Percentiles rank a stretch among this genome's conserved stretches.
Conservation (phyloP, 2,113 vertebrate genomes). For the Myrmecophaga tridactyla region DNA sequence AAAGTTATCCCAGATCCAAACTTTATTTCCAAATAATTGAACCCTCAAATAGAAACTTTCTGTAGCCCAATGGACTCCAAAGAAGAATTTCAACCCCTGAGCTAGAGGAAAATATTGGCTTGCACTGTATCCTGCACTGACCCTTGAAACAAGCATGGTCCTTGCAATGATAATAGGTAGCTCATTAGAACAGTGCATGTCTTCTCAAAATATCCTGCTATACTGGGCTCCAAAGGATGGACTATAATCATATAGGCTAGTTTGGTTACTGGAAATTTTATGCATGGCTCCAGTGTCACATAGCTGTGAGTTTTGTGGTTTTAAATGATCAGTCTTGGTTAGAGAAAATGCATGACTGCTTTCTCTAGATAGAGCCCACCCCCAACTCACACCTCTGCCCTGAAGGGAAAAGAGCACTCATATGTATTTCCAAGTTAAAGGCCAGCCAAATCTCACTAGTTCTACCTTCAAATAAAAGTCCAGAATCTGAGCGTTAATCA, state of each 20-base stretch:
- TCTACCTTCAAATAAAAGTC: neutral
- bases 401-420: neutral
- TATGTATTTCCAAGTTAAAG: neutral
- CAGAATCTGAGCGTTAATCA: neutral
- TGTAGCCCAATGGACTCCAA: neutral
- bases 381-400: neutral
- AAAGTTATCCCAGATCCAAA: constrained; percentile 19
- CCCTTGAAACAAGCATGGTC: neutral
- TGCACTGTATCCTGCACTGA: neutral
- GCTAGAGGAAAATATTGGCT: neutral
- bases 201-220: neutral
- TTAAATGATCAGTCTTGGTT: neutral
- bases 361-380: neutral
- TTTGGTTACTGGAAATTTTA: neutral
- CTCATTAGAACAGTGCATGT: neutral
- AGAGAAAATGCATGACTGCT: neutral
- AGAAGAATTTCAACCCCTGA: neutral
- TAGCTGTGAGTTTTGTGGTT: neutral
- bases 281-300: neutral
- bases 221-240: neutral
- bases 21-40: neutral
- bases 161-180: neutral
- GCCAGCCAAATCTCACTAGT: neutral
- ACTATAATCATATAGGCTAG: neutral
- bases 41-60: constrained; percentile 8